Evolutionary conservation across 2,888 invertebrate species (phyloP).

Genomic region (Eupithecia pulchellata): DNA sequence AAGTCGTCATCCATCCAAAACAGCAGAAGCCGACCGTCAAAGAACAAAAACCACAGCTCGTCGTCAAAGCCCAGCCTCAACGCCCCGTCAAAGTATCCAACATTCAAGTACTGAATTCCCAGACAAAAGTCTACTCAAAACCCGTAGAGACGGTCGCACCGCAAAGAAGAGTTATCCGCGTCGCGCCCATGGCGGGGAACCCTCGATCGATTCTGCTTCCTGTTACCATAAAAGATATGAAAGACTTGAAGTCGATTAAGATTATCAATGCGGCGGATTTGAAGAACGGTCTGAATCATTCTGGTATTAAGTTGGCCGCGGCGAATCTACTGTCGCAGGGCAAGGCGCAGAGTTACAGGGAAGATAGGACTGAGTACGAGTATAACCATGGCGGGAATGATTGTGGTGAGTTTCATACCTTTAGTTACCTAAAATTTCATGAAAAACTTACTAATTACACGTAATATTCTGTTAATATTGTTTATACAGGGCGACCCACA

Average conservation of each 20-base stretch:
- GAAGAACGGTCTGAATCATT: slow-evolving; percentile 61
- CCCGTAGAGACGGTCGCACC: slow-evolving; percentile 77
- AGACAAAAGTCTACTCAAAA: slow-evolving; percentile 78
- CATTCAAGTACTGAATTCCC: slow-evolving; percentile 75
- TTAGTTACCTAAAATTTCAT: background rate
- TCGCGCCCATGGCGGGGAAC: slow-evolving; percentile 81
- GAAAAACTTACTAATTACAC: background rate
- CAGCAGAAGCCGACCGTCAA: slow-evolving; percentile 73
- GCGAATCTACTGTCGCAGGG: slow-evolving; percentile 80
- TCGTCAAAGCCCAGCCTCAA: slow-evolving; percentile 79
- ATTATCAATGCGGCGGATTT: slow-evolving; percentile 88
- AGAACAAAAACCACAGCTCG: slow-evolving; percentile 71
- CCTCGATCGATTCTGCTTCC: slow-evolving; percentile 89
- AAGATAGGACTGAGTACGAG: slow-evolving; percentile 70
- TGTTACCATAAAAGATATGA: slow-evolving; percentile 88
- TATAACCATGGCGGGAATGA: slow-evolving; percentile 70
- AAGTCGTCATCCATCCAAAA: slow-evolving; percentile 73
- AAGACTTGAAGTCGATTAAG: slow-evolving; percentile 89
- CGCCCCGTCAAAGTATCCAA: slow-evolving; percentile 76
- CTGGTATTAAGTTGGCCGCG: slow-evolving; percentile 82
- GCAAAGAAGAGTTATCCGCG: slow-evolving; percentile 74
- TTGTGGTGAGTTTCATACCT: slow-evolving; percentile 69
- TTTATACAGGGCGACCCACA: too few species aligned
- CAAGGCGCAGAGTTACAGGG: slow-evolving; percentile 70
- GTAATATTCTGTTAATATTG: too few species aligned